Evolutionary conservation across 2,113 vertebrate genomes (phyloP).

Genomic region (Alces alces): DNA sequence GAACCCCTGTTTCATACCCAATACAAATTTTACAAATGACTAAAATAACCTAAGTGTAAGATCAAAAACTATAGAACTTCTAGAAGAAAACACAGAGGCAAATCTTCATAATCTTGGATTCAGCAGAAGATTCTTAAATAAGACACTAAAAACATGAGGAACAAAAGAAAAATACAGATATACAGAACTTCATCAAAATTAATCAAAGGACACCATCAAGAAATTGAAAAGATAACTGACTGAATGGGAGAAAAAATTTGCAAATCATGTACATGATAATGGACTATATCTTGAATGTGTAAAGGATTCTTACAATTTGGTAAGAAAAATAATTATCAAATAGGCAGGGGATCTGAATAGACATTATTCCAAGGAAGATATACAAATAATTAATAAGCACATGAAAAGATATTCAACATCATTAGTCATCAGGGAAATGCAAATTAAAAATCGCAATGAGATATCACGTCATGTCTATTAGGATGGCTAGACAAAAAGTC

Average conservation of each 20-base stretch:
- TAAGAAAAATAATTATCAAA: neutral
- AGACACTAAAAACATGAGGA: neutral
- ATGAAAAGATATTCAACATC: neutral
- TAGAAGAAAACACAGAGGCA: neutral
- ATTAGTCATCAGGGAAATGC: neutral
- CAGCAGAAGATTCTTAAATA: neutral
- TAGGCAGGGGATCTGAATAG: neutral
- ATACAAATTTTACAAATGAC: neutral
- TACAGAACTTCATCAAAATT: neutral
- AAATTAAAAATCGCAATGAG: neutral
- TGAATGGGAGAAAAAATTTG: neutral
- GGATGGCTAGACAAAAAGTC: neutral
- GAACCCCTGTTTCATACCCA: neutral
- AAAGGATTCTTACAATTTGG: neutral
- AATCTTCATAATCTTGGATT: neutral
- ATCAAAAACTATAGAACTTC: neutral
- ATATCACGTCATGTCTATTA: neutral
- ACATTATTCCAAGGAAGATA: neutral
- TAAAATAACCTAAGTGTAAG: neutral
- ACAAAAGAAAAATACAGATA: neutral
- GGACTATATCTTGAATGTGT: neutral
- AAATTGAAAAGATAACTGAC: neutral
- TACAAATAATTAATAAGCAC: neutral
- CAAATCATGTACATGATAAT: neutral
- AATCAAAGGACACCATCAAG: neutral